Evolutionary conservation across 2,888 invertebrate genomes (phyloP).

Genomic region (Hirudinaria manillensis): DNA sequence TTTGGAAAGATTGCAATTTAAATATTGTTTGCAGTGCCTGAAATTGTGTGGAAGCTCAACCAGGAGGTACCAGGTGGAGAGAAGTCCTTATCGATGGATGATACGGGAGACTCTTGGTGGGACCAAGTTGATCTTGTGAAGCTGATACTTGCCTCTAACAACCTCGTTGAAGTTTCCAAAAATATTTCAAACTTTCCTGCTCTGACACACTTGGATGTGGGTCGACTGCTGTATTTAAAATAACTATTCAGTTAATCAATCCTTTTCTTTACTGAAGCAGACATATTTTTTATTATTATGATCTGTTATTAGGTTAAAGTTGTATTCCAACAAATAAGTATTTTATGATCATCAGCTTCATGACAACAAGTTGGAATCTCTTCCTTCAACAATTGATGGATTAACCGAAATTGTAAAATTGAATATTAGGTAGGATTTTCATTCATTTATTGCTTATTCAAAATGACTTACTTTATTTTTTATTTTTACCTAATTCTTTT

Average conservation of each 20-base stretch:
- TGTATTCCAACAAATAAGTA: background rate
- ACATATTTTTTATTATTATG: too few species aligned
- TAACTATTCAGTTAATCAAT: too few species aligned
- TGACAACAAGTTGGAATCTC: conserved; percentile 69
- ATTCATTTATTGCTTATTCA: conserved; percentile 8
- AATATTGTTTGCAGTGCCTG: conserved; percentile 46
- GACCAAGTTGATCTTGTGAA: conserved; percentile 70
- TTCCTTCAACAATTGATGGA: conserved; percentile 70
- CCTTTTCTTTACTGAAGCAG: too few species aligned
- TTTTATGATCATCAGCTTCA: conserved; percentile 48
- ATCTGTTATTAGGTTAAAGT: too few species aligned
- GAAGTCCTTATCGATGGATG: conserved; percentile 49
- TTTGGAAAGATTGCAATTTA: background rate
- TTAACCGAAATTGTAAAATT: conserved; percentile 59
- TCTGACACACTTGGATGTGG: conserved; percentile 55
- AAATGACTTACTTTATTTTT: background rate
- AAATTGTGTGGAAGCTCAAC: conserved; percentile 55
- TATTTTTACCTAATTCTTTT: background rate
- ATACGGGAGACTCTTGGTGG: conserved; percentile 61
- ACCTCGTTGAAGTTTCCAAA: conserved; percentile 48
- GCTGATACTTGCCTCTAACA: conserved; percentile 62
- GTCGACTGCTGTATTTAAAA: conserved; percentile 34
- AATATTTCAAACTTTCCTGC: conserved; percentile 52
- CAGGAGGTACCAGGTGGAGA: conserved; percentile 54
- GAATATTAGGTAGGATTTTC: conserved; percentile 47